Evolutionary conservation across 2,113 vertebrate species (phyloP), one percentile per base, ranked within the genome.

Genomic region (Cricetomys ansorgei): DNA sequence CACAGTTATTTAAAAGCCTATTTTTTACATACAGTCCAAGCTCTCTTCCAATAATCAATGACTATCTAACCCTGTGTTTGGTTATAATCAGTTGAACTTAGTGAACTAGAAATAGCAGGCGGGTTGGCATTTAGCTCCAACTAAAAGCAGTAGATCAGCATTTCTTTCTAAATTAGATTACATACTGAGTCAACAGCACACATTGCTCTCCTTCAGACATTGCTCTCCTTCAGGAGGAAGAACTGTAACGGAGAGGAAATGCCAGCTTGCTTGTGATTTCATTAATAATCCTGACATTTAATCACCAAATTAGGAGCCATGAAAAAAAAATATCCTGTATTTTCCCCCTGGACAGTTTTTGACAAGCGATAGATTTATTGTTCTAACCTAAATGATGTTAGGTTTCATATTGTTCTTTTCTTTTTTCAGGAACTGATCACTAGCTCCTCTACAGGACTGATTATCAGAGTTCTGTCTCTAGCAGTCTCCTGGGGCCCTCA

Each of bases 101-200:
- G 91, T 80, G 27, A 91, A 97, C 37, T 85, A 94, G 65, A 93
- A 72, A 65, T 75, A 91, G 45, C 12, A 94, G 95, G 45, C n/a
- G 55, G 77, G 12, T 85, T 48, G 50, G 16, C 53, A 88, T 79
- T 88, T 97, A 86, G 91, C 37, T 57, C 67, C 77, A 67, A 91
- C 59, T 57, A 93, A 92, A 94, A 93, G 12, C 29, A 83, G 29
- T 77, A 81, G 64, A 59, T 72, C 80, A 89, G 62, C 21, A 64
- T 34, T 50, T 21, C 31, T 93, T 94, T 88, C 77, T 5, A 62
- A 94, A 94, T 89, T 88, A 87, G 43, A 88, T 50, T 85, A 59
- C 7, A 76, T 5, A 40, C 50, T 69, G 59, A 91, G 57, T 76
- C 85, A 93, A 94, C 53, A 83, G 34, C 13, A 79, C 34, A 73